Conservation (phyloP, 2,113 vertebrate species). For the Dissostichus mawsoni region DNA sequence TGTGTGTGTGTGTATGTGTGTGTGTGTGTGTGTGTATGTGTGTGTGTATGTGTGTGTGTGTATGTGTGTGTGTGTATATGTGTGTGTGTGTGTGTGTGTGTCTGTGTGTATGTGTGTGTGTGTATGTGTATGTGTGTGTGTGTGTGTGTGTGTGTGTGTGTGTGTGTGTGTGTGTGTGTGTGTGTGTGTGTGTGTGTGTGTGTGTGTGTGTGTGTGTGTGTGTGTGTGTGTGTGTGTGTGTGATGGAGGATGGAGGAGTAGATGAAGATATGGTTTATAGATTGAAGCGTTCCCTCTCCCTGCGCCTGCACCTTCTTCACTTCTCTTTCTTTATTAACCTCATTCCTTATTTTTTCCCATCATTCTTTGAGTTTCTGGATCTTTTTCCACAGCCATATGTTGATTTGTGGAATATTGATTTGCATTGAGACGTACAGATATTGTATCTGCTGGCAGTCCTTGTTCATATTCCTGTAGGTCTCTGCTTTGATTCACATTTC, state of each 20-base stretch:
- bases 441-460: not conserved
- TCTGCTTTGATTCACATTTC: not conserved
- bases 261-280: conserved; percentile 42
- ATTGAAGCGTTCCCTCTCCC: conserved; percentile 15
- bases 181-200: too few species aligned
- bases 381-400: not conserved
- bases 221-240: too few species aligned
- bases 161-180: too few species aligned
- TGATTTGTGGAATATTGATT: conserved; percentile 14
- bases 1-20: not conserved
- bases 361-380: not conserved
- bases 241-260: conserved; percentile 27
- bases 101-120: too few species aligned
- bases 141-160: too few species aligned
- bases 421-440: conserved; percentile 1
- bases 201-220: too few species aligned
- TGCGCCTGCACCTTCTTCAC: conserved; percentile 11
- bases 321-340: conserved; percentile 33
- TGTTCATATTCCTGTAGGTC: not conserved
- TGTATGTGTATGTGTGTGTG: too few species aligned
- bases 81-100: too few species aligned
- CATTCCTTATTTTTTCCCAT: conserved; percentile 15
- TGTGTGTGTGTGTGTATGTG: too few species aligned
- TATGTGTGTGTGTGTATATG: too few species aligned
- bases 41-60: too few species aligned